phyloP scores from a whole-genome alignment of 2,797 vertebrate species.

The Cryptoprocta ferox region DNA sequence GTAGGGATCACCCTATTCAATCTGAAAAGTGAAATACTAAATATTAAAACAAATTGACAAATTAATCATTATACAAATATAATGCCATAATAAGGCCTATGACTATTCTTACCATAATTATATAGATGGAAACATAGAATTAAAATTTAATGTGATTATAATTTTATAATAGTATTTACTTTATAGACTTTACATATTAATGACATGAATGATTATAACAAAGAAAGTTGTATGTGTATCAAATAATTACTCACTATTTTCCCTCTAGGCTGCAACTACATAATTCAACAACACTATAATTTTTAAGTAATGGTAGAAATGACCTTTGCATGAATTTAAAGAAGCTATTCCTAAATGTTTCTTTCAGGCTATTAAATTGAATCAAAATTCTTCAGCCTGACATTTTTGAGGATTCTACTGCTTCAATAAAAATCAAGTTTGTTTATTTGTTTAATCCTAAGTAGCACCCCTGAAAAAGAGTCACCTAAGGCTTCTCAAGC shows the following conservation, averaged over 20 bases:
- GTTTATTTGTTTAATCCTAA: neutral
- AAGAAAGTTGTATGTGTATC: neutral
- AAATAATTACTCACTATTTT: conserved; percentile 43
- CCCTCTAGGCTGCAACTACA: neutral
- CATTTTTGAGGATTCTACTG: conserved; percentile 28
- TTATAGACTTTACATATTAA: neutral
- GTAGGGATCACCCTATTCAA: neutral
- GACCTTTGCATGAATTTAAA: conserved; percentile 48
- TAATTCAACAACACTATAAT: neutral
- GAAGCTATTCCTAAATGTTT: neutral
- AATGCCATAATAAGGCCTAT: neutral
- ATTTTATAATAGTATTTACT: conserved; percentile 15
- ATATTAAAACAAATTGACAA: conserved; percentile 27
- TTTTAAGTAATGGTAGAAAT: conserved; percentile 48
- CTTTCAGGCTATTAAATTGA: neutral
- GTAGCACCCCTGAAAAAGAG: neutral
- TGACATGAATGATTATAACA: conserved; percentile 10
- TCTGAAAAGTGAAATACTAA: conserved; percentile 23
- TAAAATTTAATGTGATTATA: conserved; percentile 33
- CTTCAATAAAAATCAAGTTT: neutral
- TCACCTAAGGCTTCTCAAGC: neutral
- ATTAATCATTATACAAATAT: neutral
- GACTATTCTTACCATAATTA: neutral
- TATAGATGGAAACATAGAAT: neutral
- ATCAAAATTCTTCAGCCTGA: conserved; percentile 44